Base-by-base conservation (phyloP, 2,888 invertebrate species). In the Saturnia pavonia region DNA sequence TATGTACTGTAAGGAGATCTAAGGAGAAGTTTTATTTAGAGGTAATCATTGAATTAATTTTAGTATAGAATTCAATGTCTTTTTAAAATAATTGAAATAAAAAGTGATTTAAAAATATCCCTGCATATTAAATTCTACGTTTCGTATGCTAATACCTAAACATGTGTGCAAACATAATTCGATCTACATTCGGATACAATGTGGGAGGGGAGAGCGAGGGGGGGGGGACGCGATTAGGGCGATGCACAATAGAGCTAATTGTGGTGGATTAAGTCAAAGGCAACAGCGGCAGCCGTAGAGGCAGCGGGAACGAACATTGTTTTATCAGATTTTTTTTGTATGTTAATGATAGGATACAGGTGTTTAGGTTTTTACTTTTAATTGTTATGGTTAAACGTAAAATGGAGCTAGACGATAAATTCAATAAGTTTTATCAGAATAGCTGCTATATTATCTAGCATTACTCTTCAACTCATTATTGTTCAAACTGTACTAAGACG, bases 101-200 rank as follows among this genome's bases (percentile, higher is more conserved):
- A 45, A 12, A 45, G 16, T 45, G 43, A 45, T 3, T 34, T 3
- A 16, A 63, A 63, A 34, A 63, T 34, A 40, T 63, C 34, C 34
- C 8, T 19, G 9, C n/a, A 57, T 12, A 57, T 57, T n/a, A 19
- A 65, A 65, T 65, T 22, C 19, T 40, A 9, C 40, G 11, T 65
- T 40, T 40, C 65, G 40, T 19, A 65, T 68, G 54, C 19, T 68
- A 68, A 72, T 73, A 69, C 65, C 69, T 81, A 82, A 85, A 83
- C 89, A 86, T 89, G 89, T 88, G 89, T 87, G 83, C 87, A 87
- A 90, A 88, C 89, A 89, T 85, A 85, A 87, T 89, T 88, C 85
- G 88, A 88, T 89, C 82, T 85, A 85, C 82, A 86, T 87, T 85
- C 82, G 75, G 74, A 75, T 27, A 73, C 71, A 75, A 74, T 48